A percentile compares a stretch with the other conserved stretches of the same genome.
Conservation (phyloP, 2,113 vertebrate genomes). For the Corythaixoides concolor region DNA sequence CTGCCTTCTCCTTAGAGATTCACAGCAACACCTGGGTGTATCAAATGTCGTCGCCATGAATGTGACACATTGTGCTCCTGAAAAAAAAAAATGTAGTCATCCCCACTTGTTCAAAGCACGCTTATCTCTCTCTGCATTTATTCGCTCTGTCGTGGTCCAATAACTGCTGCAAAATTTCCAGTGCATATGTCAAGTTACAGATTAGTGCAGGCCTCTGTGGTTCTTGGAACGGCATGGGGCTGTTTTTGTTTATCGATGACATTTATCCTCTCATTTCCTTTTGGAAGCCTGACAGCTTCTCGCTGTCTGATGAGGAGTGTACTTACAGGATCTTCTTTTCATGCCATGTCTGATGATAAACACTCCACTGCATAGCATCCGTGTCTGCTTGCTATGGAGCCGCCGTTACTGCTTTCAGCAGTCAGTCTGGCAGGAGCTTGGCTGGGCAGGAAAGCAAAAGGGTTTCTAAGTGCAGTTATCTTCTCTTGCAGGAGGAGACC, state of each 20-base stretch:
- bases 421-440: neutral
- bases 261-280: slow-evolving; percentile 64
- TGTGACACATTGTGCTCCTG: neutral
- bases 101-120: neutral
- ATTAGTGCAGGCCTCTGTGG: neutral
- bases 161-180: neutral
- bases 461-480: slow-evolving; percentile 10
- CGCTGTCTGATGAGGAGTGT: slow-evolving; percentile 5
- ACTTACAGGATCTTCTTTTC: slow-evolving; percentile 29
- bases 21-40: neutral
- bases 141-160: neutral
- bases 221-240: slow-evolving; percentile 47
- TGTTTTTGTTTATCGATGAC: slow-evolving; percentile 56
- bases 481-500: slow-evolving; percentile 85
- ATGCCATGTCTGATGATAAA: neutral
- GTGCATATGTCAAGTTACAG: slow-evolving; percentile 16
- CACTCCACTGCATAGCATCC: neutral
- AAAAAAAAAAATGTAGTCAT: slow-evolving; percentile 6
- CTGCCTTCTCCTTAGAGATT: neutral
- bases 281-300: slow-evolving; percentile 51
- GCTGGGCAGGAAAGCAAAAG: neutral
- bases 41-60: neutral
- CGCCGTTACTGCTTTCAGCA: neutral
- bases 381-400: neutral
- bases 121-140: neutral